Base-by-base conservation (phyloP, 2,888 invertebrate species). In the Acronicta aceris region DNA sequence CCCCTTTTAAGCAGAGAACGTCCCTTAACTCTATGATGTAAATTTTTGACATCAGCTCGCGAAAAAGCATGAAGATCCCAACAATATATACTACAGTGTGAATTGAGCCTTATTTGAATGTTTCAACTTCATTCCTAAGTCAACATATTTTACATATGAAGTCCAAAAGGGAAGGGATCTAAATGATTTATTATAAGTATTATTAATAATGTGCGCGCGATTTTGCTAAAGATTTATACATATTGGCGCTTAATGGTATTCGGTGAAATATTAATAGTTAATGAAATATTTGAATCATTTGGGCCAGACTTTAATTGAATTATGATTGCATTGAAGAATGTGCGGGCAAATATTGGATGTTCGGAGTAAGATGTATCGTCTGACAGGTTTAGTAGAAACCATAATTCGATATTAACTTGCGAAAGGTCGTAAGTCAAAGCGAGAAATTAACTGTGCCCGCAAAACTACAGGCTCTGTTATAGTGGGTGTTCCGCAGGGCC, bases 261-360 rank as follows among this genome's bases (percentile, higher is more conserved):
- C 74, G 72, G 74, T 71, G 76, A 82, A 78, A 78, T 76, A 78
- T 81, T 72, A 79, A 79, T 65, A 71, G 60, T 74, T 74, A 81
- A 82, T 81, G 78, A 75, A 78, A 74, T 73, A 77, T 69, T 75
- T 60, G 68, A 61, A 59, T 59, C 43, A 64, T 71, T 63, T 56
- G 25, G 48, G 64, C 64, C 63, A 63, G 54, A 17, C 62, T 72
- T 75, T 78, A 74, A 78, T 78, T 74, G 55, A 77, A 64, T 66
- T 71, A 66, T 53, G 49, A 66, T 53, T 50, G 64, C 61, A 49
- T 36, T 65, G 57, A 55, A 54, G 58, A 65, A 64, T 46, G 50
- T n/a, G n/a, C 12, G 42, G 5, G 45, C 16, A 21, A 42, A 21
- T 55, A 25, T 45, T 25, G 27, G 30, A 45, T 7, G 30, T n/a